Evolutionary conservation across 2,888 invertebrate genomes (phyloP).

Genomic region (Rotaria sp.): DNA sequence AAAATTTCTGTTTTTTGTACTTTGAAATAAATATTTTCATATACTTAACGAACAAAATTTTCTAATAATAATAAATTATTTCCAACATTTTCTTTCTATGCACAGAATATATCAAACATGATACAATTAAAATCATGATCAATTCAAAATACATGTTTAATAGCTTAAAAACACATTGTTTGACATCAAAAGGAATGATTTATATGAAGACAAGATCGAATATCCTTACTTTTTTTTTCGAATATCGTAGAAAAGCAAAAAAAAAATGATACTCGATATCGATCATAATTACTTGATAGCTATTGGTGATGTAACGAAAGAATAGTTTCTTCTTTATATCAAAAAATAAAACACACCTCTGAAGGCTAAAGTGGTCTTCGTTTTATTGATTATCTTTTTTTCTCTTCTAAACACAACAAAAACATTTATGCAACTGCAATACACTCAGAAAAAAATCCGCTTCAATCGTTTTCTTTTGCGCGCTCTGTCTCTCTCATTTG

Average conservation of each 20-base stretch:
- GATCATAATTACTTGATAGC: not conserved
- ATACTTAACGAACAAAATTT: not conserved
- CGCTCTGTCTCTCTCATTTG: no score
- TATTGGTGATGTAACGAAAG: not conserved
- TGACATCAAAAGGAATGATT: not conserved
- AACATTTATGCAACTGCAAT: not conserved
- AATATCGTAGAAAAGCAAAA: no score
- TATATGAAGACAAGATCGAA: not conserved
- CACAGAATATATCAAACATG: not conserved
- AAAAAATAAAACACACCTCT: not conserved
- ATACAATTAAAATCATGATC: not conserved
- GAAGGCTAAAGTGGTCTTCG: not conserved
- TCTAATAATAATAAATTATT: no score
- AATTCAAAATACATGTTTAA: not conserved
- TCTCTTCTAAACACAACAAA: not conserved
- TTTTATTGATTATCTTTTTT: not conserved
- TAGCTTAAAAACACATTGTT: no score
- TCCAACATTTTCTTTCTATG: no score
- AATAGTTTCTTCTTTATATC: not conserved
- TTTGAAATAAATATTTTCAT: not conserved
- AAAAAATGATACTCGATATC: not conserved
- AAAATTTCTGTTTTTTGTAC: not conserved
- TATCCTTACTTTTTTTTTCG: not conserved
- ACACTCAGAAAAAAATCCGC: not conserved
- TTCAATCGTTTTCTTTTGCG: not conserved